Base-by-base conservation (phyloP, 2,888 invertebrate genomes). In the Taenaris catops region DNA sequence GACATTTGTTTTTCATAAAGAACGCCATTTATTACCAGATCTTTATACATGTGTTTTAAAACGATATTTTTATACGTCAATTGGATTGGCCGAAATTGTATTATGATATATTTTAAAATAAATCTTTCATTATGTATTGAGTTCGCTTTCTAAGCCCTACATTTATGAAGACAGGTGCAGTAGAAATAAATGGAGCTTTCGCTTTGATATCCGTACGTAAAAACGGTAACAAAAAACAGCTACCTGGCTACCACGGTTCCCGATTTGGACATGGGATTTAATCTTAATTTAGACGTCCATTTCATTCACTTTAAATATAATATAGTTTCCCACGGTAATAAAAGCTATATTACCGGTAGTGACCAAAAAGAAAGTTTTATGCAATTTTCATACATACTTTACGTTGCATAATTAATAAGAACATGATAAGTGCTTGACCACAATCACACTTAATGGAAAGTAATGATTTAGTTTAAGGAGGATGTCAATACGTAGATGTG, bases 221-320 rank as follows among this genome's bases (percentile, higher is more conserved):
- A 29, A 25, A 16, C 20, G 6, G 11, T 20, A 20, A 25, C 8
- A 34, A 34, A 73, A 71, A 69, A 64, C 47, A 14, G 39, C 52
- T 79, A 78, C 78, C 78, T 80, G 76, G 44, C 63, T 65, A 59
- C 68, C 51, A 63, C 60, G 59, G 52, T 48, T 35, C 35, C 48
- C 48, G 47, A 54, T 29, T 27, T 23, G 16, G 26, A 34, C 41
- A 43, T 26, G 36, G 58, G 56, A 53, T 53, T 47, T 51, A 45
- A 50, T 53, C 62, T 68, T 65, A 65, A 72, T 70, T 53, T 46
- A 44, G 47, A 49, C 46, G 53, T 46, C 55, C 62, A 63, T 49
- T 51, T 49, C 50, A 52, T 51, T 53, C 43, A 37, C 29, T 38
- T 45, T 40, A 23, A 23, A 25, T 32, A 52, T 52, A 54, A 60